Evolutionary conservation across 2,888 invertebrate species (phyloP).

Genomic region (Trissoscelio sp.): DNA sequence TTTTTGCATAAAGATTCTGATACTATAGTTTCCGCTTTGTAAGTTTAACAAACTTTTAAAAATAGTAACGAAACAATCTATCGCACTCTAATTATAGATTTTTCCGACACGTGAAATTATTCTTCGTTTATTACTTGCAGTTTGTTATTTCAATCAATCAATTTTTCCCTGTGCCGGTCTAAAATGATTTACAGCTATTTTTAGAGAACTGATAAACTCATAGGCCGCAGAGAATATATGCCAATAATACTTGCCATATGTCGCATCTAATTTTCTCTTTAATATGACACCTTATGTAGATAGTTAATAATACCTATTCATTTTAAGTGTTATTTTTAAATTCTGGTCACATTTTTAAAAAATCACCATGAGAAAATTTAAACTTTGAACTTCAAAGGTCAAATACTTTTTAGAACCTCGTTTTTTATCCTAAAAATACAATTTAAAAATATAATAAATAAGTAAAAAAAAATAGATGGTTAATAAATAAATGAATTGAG

Average conservation of each 20-base stretch:
- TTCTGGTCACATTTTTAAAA: too few species aligned
- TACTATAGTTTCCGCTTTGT: not conserved
- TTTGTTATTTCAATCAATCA: constrained; percentile 3
- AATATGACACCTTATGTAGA: not conserved
- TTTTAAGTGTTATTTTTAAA: too few species aligned
- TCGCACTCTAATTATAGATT: constrained; percentile 5
- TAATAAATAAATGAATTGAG: too few species aligned
- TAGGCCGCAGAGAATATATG: not conserved
- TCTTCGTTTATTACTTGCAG: not conserved
- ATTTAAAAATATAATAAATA: too few species aligned
- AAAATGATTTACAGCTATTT: constrained; percentile 15
- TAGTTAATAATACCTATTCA: too few species aligned
- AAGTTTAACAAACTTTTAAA: not conserved
- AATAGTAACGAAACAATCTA: not conserved
- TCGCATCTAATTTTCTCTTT: not conserved
- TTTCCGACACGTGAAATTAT: not conserved
- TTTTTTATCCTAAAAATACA: too few species aligned
- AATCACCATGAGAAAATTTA: too few species aligned
- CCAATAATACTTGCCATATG: constrained; percentile 19
- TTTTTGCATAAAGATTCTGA: not conserved
- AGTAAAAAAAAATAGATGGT: too few species aligned
- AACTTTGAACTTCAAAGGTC: too few species aligned
- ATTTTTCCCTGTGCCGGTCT: not conserved
- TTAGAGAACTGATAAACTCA: not conserved
- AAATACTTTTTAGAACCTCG: too few species aligned